Conservation (phyloP, 2,888 invertebrate genomes). For the Anarsia innoxiella region DNA sequence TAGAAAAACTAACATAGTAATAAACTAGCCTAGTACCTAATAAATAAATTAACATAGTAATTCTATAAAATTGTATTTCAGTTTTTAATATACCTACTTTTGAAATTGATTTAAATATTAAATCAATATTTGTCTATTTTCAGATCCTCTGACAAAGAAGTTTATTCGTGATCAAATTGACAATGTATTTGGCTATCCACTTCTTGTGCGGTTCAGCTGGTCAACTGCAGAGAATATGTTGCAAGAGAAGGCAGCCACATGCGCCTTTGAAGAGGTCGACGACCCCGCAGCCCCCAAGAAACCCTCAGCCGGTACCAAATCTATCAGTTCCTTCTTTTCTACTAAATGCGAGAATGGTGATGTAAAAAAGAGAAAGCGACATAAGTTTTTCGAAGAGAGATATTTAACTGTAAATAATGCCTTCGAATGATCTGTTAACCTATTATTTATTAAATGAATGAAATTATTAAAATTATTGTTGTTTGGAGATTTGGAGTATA, state of each 20-base stretch:
- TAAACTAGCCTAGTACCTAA: no score
- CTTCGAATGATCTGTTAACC: constrained; percentile 39
- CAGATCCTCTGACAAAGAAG: constrained; percentile 95
- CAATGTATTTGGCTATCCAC: constrained; percentile 94
- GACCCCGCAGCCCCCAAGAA: constrained; percentile 62
- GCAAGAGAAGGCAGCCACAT: constrained; percentile 80
- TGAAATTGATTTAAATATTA: no score
- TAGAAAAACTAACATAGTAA: no score
- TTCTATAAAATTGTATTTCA: no score
- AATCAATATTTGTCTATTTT: no score
- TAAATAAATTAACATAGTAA: no score
- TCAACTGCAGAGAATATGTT: constrained; percentile 92
- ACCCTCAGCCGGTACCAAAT: constrained; percentile 47
- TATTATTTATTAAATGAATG: constrained; percentile 1
- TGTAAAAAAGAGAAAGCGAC: constrained; percentile 62
- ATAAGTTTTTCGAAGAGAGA: constrained; percentile 81
- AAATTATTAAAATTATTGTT: no score
- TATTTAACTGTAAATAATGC: constrained; percentile 71
- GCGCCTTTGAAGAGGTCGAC: constrained; percentile 82
- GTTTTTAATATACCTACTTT: no score
- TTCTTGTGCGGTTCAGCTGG: constrained; percentile 97
- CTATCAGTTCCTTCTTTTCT: constrained; percentile 78
- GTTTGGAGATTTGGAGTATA: no score
- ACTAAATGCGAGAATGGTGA: constrained; percentile 43
- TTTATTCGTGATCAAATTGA: constrained; percentile 90